Conservation (phyloP, 1,140 invertebrate species). For the Tetragonula clypearis region DNA sequence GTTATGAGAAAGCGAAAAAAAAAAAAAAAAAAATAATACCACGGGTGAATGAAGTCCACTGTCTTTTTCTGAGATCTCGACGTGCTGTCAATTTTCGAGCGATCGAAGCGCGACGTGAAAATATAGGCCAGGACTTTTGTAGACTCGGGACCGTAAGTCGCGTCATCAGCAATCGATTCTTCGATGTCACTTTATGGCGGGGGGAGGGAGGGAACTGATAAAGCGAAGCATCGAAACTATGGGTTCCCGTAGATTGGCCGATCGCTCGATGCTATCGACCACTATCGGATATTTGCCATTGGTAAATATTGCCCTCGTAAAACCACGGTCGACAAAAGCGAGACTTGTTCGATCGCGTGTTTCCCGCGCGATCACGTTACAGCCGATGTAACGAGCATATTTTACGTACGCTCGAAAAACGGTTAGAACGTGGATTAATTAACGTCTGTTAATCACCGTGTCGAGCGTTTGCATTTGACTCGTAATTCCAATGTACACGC, state of each 20-base stretch:
- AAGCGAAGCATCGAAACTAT: conserved; percentile 21
- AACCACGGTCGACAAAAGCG: conserved; percentile 6
- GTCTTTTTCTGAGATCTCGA: too few relatives aligned
- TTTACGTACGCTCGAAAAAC: neutral
- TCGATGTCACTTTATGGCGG: conserved; percentile 33
- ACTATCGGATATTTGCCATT: conserved; percentile 6
- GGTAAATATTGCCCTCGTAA: conserved; percentile 33
- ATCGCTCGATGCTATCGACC: conserved; percentile 3
- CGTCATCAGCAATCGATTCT: conserved; percentile 43
- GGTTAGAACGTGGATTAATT: neutral
- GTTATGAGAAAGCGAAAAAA: too few relatives aligned
- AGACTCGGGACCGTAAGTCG: conserved; percentile 29
- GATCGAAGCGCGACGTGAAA: conserved; percentile 39
- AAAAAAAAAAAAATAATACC: too few relatives aligned
- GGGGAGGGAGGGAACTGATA: conserved; percentile 14
- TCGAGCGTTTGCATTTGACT: neutral
- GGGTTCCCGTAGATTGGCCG: neutral
- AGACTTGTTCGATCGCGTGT: neutral
- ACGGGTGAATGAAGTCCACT: too few relatives aligned
- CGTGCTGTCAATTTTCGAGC: too few relatives aligned
- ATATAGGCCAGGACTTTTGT: conserved; percentile 34
- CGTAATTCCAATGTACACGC: too few relatives aligned
- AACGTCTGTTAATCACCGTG: neutral
- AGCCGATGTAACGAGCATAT: neutral
- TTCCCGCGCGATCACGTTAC: neutral